phyloP scores from a whole-genome alignment of 92 coral and sea anemone species.

The Porites cylindrica region DNA sequence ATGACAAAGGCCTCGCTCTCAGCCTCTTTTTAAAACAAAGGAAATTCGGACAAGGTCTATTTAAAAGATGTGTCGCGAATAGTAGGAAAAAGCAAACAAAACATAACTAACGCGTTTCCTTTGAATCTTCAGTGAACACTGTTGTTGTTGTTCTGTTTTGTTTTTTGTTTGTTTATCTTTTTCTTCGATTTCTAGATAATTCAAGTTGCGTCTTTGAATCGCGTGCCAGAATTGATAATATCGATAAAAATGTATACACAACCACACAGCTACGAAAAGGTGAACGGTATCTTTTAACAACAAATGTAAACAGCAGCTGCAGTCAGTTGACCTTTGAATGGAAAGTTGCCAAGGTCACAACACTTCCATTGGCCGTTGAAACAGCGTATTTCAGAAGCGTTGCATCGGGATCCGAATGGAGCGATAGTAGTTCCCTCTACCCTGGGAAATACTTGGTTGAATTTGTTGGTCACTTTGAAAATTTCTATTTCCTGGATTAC shows the following conservation, averaged over 20 bases:
- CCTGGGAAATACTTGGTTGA: slow-evolving; percentile 28
- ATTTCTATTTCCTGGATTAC: slow-evolving; percentile 21
- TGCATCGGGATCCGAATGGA: slow-evolving; percentile 16
- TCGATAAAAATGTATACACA: slow-evolving; percentile 21
- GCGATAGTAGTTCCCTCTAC: not conserved
- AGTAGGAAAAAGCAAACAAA: too few species aligned
- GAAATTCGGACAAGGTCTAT: too few species aligned
- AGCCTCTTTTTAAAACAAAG: too few species aligned
- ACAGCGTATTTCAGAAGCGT: slow-evolving; percentile 4
- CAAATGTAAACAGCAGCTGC: slow-evolving; percentile 2
- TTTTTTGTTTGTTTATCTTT: not conserved
- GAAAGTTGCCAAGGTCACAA: slow-evolving; percentile 26
- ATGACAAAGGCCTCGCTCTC: too few species aligned
- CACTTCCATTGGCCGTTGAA: slow-evolving; percentile 10
- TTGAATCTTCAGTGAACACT: too few species aligned
- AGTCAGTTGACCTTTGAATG: slow-evolving; percentile 18
- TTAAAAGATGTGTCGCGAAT: too few species aligned
- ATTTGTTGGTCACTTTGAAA: slow-evolving; percentile 13
- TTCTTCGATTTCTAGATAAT: slow-evolving; percentile 1
- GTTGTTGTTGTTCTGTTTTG: not conserved
- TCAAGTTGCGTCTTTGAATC: slow-evolving; percentile 18
- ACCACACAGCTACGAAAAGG: not conserved
- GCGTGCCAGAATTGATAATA: slow-evolving; percentile 4
- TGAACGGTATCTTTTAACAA: not conserved
- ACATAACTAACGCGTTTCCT: too few species aligned